phyloP scores from a whole-genome alignment of 2,113 vertebrate species.

The Cariama cristata region DNA sequence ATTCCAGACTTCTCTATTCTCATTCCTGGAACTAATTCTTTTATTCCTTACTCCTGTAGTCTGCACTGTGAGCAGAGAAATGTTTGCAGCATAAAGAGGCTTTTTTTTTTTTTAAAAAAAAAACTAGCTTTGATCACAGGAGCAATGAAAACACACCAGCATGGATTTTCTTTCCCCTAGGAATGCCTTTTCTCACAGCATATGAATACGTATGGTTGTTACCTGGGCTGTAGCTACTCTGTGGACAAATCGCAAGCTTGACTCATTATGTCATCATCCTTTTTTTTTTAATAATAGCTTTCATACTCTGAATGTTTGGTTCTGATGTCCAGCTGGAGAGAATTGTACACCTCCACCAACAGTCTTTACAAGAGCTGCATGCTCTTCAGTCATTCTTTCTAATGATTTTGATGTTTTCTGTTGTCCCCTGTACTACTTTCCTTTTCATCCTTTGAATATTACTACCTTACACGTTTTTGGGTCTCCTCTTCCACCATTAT shows the following conservation, averaged over 20 bases:
- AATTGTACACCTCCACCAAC: neutral
- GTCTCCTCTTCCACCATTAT: neutral
- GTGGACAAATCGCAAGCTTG: neutral
- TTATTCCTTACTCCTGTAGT: neutral
- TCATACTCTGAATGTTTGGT: neutral
- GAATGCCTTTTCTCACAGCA: neutral
- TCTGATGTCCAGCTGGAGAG: neutral
- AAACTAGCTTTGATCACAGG: neutral
- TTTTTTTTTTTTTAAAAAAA: neutral
- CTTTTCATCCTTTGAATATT: neutral
- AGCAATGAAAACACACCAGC: neutral
- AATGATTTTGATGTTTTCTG: neutral
- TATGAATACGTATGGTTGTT: neutral
- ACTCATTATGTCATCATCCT: neutral
- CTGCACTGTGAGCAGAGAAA: neutral
- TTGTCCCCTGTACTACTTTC: neutral
- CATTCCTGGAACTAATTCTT: neutral
- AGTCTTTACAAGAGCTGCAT: neutral
- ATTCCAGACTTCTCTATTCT: slow-evolving; percentile 12
- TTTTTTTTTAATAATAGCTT: neutral
- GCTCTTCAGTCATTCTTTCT: neutral
- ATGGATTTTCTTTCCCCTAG: neutral
- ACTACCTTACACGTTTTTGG: neutral
- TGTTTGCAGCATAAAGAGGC: neutral
- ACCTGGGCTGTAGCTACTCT: neutral